A percentile compares a stretch with the other conserved stretches of the same genome.
phyloP scores from a whole-genome alignment of 2,797 vertebrate species.

The Urophycis tenuis region DNA sequence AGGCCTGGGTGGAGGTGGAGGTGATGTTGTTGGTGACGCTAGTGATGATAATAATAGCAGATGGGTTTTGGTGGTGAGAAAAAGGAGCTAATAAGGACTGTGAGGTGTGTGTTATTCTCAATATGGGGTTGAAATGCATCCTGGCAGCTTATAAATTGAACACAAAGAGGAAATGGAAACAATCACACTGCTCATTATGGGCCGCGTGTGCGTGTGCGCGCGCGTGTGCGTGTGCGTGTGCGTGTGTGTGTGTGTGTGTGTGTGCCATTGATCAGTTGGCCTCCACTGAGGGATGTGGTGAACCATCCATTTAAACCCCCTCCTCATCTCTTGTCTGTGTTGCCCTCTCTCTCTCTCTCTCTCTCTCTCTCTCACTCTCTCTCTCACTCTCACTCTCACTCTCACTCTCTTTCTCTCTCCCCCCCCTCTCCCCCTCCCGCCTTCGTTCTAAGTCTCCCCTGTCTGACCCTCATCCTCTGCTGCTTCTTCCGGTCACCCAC shows the following conservation, averaged over 20 bases:
- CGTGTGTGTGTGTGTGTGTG: slow-evolving; percentile 7
- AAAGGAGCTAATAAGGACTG: neutral
- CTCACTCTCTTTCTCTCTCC: neutral
- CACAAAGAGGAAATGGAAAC: neutral
- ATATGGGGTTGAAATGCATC: neutral
- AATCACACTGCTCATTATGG: neutral
- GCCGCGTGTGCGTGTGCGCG: neutral
- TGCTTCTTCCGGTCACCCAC: too few relatives aligned
- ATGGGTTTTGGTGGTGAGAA: too few relatives aligned
- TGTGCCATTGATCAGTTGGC: slow-evolving; percentile 29
- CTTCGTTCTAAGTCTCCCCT: neutral
- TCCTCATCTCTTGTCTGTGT: too few relatives aligned
- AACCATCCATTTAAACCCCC: slow-evolving; percentile 27
- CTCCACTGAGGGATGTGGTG: slow-evolving; percentile 33
- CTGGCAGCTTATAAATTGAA: neutral
- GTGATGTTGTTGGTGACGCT: too few relatives aligned
- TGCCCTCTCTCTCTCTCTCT: too few relatives aligned
- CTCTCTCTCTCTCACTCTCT: neutral
- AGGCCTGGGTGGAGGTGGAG: too few relatives aligned
- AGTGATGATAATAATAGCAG: too few relatives aligned
- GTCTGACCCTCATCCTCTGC: slow-evolving; percentile 15
- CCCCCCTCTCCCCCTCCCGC: neutral
- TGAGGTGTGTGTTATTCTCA: neutral
- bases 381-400: neutral
- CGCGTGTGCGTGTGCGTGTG: slow-evolving; percentile 5